Evolutionary conservation across 2,797 vertebrate species (phyloP), one percentile per base, ranked within the genome.

Genomic region (Gallirallus australis): DNA sequence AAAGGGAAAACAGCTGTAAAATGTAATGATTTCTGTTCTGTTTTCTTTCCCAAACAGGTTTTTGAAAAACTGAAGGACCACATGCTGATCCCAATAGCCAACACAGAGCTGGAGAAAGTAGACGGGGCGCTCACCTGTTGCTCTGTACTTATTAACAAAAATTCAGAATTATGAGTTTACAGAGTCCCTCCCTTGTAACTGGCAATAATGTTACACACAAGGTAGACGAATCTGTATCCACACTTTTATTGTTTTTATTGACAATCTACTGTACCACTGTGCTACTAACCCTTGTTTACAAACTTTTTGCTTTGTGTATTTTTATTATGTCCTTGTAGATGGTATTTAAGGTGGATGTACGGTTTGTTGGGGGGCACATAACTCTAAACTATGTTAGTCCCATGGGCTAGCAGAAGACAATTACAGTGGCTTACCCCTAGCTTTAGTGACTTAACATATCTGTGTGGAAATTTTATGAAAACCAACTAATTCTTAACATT

Each of bases 61-160:
- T 99, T 99, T 91, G 99, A 99, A 98, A 99, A 99, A 96, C 98
- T 99, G 97, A 99, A 99, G 98, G 99, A 99, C 97, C 96, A 99
- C 98, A 98, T 98, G 98, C 98, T 99, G 98, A 99, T 99, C 89
- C 99, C 99, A 0, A 97, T 99, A 95, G 97, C 98, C 95, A 98
- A 98, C 94, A 91, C 93, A 68, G 99, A 99, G 98, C 98, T 98
- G 96, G 96, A 91, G 82, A 99, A 99, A 97, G 98, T 99, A 96
- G 99, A 99, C 0, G 99, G 99, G 47, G 48, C 97, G 47, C 98
- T 99, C 86, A 99, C 99, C 75, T 99, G 99, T 98, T 98, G 98
- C 96, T 99, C 98, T 3, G 96, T 99, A 47, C 98, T 99, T 95
- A 98, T 99, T 98, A 99, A 99, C 98, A 99, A 99, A 98, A 98